Conservation (phyloP, 2,888 invertebrate genomes). For the Tipula lateralis region DNA sequence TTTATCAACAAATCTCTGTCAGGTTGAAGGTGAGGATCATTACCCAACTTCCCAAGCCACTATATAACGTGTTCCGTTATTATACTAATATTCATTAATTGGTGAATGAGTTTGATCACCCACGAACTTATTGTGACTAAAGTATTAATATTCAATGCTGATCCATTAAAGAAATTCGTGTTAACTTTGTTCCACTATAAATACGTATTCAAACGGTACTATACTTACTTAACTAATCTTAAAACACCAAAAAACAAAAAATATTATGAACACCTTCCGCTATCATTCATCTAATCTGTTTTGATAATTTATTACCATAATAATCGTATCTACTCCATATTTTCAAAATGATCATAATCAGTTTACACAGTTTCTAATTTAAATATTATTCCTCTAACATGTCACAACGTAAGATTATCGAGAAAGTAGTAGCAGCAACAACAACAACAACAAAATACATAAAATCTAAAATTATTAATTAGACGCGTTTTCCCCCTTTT, state of each 20-base stretch:
- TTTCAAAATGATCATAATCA: not conserved
- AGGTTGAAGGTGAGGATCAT: too few species aligned
- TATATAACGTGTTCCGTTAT: too few species aligned
- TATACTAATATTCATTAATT: too few species aligned
- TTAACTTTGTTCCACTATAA: not conserved
- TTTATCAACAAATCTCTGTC: too few species aligned
- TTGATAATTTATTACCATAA: slow-evolving; percentile 19
- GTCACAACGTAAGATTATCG: slow-evolving; percentile 11
- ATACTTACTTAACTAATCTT: not conserved
- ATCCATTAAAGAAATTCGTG: not conserved
- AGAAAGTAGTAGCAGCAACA: not conserved
- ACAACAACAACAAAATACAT: not conserved
- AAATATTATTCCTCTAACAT: not conserved
- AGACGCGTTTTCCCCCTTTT: not conserved
- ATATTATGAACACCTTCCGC: not conserved
- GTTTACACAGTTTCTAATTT: slow-evolving; percentile 15
- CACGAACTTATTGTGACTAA: not conserved
- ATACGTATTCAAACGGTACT: not conserved
- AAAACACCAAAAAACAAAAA: not conserved
- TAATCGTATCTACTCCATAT: not conserved
- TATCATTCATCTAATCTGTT: slow-evolving; percentile 24
- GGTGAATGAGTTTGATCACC: not conserved
- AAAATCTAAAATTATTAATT: not conserved
- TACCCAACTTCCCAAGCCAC: too few species aligned
- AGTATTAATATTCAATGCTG: not conserved